Percentiles rank a stretch among this genome's conserved stretches.
Evolutionary conservation across 2,113 vertebrate genomes (phyloP).

Genomic region (Prinia subflava): DNA sequence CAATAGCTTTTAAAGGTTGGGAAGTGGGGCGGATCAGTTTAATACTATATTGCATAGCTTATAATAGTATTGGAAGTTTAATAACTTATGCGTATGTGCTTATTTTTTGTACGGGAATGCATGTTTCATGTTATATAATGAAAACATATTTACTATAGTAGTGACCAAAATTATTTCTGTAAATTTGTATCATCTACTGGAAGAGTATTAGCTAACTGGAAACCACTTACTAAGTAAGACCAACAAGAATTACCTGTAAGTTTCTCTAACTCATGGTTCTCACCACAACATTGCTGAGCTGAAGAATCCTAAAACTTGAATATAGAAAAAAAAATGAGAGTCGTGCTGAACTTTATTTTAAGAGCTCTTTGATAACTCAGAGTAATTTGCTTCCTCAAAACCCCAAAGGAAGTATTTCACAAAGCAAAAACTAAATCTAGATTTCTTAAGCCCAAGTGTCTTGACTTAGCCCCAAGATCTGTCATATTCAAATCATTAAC

Average conservation of each 20-base stretch:
- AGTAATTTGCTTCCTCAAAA: not conserved
- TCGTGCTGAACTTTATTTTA: not conserved
- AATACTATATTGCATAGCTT: not conserved
- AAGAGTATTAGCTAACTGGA: not conserved
- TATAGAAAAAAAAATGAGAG: not conserved
- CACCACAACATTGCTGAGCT: not conserved
- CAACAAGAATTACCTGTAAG: not conserved
- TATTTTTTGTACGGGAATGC: not conserved
- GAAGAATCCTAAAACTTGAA: not conserved
- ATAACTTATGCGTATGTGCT: not conserved
- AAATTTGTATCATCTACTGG: not conserved
- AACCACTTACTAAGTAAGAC: not conserved
- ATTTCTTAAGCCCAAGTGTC: not conserved
- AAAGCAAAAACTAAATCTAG: not conserved
- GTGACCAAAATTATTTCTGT: not conserved
- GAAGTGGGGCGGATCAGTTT: fast-evolving
- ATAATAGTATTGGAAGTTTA: not conserved
- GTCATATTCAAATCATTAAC: not conserved
- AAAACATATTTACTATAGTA: not conserved
- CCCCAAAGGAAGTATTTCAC: not conserved
- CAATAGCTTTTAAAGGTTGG: not conserved
- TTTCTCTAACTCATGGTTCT: not conserved
- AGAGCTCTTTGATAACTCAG: not conserved
- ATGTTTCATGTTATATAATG: not conserved
- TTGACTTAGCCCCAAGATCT: not conserved